Evolutionary conservation across 2,888 invertebrate species (phyloP), one percentile per base, ranked within the genome.

Genomic region (Smittia sp.): DNA sequence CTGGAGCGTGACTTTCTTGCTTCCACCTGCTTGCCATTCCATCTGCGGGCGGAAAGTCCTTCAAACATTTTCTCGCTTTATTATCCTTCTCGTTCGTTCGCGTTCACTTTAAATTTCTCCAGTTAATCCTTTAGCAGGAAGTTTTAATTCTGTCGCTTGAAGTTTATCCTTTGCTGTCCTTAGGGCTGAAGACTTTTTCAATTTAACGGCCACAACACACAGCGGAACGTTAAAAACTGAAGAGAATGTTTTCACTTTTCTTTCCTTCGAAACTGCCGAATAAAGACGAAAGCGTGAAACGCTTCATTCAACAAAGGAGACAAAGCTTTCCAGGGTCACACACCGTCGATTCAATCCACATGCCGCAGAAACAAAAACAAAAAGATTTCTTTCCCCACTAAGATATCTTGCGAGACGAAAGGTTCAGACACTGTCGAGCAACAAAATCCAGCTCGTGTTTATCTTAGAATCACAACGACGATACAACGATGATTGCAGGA

Each of bases 311-410:
- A 46, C 2, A 18, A 13, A 18, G 1, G 20, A 22, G 20, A 20
- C 6, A 58, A 58, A 20, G 18, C 58, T 58, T 58, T 58, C 58
- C 58, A 58, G 58, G 20, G 22, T n/a, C 58, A 58, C 58, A 58
- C 20, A 58, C 20, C 7, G 2, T 58, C 22, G 58, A 58, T n/a
- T 58, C 20, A 58, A 58, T 58, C 22, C 58, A n/a, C 46, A 3
- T 15, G 46, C 46, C 46, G 13, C 9, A 6, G 2, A 15, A 46
- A 13, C 46, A 15, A 46, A 46, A 58, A 58, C 58, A 58, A 58
- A 58, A 58, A 1, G 13, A 6, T 58, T 58, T n/a, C 22, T 58
- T 58, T 7, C 58, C 22, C 22, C 22, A 11, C 15, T 58, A 22
- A 58, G 52, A 9, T 11, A n/a, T 52, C 52, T 9, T n/a, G 52